phyloP scores from a whole-genome alignment of 1,140 invertebrate genomes.

The Meloidogyne floridensis region DNA sequence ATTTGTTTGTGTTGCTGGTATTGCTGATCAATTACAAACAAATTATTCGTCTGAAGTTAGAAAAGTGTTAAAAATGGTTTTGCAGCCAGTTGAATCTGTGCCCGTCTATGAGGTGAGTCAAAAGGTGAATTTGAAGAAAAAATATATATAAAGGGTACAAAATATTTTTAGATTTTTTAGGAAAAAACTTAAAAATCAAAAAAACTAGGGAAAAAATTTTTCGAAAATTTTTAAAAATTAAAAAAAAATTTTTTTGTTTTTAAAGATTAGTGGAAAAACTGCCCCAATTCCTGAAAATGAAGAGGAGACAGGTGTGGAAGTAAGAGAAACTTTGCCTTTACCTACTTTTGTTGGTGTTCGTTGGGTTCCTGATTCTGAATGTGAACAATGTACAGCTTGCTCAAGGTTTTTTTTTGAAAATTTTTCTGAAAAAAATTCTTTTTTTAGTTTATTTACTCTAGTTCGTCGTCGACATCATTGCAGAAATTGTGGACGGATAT shows the following conservation, averaged over 20 bases:
- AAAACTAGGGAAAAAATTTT: too few species aligned
- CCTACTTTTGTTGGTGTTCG: slow-evolving; percentile 59
- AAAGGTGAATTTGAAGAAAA: background rate
- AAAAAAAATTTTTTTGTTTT: too few species aligned
- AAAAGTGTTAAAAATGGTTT: slow-evolving; percentile 91
- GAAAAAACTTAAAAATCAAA: too few species aligned
- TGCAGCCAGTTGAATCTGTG: slow-evolving; percentile 69
- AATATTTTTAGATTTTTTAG: too few species aligned
- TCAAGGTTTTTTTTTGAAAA: slow-evolving; percentile 43
- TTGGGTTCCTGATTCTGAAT: slow-evolving; percentile 88
- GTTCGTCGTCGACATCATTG: slow-evolving; percentile 80
- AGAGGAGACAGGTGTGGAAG: slow-evolving; percentile 64
- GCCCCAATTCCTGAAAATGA: slow-evolving; percentile 49
- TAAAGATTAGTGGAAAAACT: slow-evolving; percentile 54
- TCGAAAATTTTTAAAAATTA: slow-evolving; percentile 10
- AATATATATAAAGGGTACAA: too few species aligned
- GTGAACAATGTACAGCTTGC: slow-evolving; percentile 90
- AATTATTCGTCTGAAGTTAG: slow-evolving; percentile 95
- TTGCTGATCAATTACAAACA: slow-evolving; percentile 97
- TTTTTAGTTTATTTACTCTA: slow-evolving; percentile 81
- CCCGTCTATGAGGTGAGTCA: slow-evolving; percentile 60
- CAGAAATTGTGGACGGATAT: slow-evolving; percentile 56
- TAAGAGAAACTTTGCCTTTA: slow-evolving; percentile 59
- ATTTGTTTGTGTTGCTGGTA: slow-evolving; percentile 95
- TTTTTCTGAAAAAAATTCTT: background rate